Evolutionary conservation across 2,797 vertebrate species (phyloP).

Genomic region (Schizopygopsis malacanthus): DNA sequence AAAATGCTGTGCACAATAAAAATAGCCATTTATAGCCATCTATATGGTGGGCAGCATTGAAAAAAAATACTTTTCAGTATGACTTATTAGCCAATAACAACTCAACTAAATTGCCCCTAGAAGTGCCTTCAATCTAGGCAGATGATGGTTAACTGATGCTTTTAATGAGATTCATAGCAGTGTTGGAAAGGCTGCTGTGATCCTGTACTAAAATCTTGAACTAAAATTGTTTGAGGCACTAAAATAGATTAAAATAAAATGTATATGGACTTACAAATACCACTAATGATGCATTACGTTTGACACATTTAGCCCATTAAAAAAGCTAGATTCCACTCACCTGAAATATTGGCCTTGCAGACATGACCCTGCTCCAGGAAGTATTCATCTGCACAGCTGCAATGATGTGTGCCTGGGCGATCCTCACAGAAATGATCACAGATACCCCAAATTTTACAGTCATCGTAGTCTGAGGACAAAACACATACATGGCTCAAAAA

Average conservation of each 20-base stretch:
- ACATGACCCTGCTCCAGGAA: slow-evolving; percentile 75
- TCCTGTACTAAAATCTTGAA: background rate
- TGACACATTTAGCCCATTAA: background rate
- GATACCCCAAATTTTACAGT: slow-evolving; percentile 81
- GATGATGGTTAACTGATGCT: background rate
- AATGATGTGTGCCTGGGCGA: slow-evolving; percentile 75
- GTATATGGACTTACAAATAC: background rate
- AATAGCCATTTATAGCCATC: background rate
- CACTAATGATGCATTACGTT: background rate
- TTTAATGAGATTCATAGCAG: background rate
- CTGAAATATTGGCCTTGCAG: slow-evolving; percentile 77
- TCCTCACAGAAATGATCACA: slow-evolving; percentile 82
- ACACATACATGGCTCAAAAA: slow-evolving; percentile 4
- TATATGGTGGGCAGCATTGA: background rate
- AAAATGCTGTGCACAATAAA: background rate
- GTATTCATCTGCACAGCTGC: slow-evolving; percentile 76
- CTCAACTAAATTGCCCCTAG: background rate
- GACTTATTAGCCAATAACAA: background rate
- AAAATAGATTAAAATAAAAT: background rate
- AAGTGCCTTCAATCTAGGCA: background rate
- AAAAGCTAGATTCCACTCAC: slow-evolving; percentile 55
- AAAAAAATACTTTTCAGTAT: background rate
- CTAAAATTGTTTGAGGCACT: background rate
- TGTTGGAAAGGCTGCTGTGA: background rate
- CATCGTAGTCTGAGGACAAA: slow-evolving; percentile 73